Evolutionary conservation across 2,797 vertebrate species (phyloP).

Genomic region (Spondyliosoma cantharus): DNA sequence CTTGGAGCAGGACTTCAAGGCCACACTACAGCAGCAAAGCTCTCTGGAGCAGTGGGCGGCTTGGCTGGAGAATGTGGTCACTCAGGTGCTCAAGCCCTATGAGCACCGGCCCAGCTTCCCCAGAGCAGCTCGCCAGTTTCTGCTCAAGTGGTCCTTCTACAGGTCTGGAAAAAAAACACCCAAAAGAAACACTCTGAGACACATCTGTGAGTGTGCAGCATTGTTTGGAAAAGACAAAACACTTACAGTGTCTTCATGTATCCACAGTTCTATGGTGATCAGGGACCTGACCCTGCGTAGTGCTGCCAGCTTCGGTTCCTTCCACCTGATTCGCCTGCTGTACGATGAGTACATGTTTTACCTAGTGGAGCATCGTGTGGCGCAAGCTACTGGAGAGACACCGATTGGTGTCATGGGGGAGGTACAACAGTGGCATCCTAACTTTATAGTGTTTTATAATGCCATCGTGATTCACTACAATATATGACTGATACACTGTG

Average conservation of each 20-base stretch:
- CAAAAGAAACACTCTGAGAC: not conserved
- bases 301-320: conserved; percentile 97
- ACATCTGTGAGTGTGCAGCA: not conserved
- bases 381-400: conserved; percentile 95
- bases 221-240: conserved; percentile 9
- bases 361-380: conserved; percentile 97
- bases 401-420: conserved; percentile 98
- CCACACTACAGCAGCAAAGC: conserved; percentile 97
- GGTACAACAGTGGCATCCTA: conserved; percentile 80
- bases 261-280: conserved; percentile 97
- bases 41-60: conserved; percentile 98
- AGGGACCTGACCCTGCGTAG: conserved; percentile 97
- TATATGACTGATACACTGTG: not conserved
- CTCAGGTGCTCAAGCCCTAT: conserved; percentile 93
- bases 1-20: conserved; percentile 98
- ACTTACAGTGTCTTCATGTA: not conserved
- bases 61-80: conserved; percentile 96
- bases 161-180: conserved; percentile 82
- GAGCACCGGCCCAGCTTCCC: conserved; percentile 94
- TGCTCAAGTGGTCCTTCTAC: conserved; percentile 99
- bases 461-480: not conserved
- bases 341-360: conserved; percentile 99
- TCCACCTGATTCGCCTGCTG: conserved; percentile 97
- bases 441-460: not conserved
- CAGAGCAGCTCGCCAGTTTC: conserved; percentile 94